These are phyloP conservation scores for Epizoanthus rinbou DNA, from an alignment of 92 coral and sea anemone genomes.

Conservation along the genomic window DNA sequence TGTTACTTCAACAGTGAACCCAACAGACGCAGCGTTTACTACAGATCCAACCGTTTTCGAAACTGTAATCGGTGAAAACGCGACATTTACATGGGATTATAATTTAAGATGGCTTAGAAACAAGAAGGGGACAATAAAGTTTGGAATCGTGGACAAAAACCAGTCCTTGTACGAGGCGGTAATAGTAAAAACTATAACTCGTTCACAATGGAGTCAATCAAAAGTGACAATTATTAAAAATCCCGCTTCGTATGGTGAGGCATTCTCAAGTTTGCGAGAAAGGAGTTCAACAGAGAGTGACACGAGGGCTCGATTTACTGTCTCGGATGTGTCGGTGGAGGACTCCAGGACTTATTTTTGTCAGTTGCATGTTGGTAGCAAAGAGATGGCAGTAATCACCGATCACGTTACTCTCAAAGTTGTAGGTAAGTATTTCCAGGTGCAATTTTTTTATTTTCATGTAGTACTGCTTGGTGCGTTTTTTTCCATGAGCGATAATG, in stretches of 20 bases:
- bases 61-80: conserved; percentile 37
- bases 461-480: conserved; percentile 8
- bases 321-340: neutral
- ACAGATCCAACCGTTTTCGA: conserved; percentile 15
- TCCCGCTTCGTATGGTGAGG: conserved; percentile 25
- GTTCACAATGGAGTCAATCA: neutral
- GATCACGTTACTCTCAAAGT: conserved; percentile 9
- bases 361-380: conserved; percentile 5
- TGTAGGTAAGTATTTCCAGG: conserved; percentile 13
- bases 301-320: conserved; percentile 18
- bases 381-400: neutral
- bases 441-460: neutral
- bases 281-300: conserved; percentile 25
- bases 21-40: conserved; percentile 4
- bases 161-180: conserved; percentile 16
- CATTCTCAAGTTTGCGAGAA: conserved; percentile 29
- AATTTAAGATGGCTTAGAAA: conserved; percentile 4
- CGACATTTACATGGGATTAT: conserved; percentile 28
- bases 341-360: conserved; percentile 29
- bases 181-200: conserved; percentile 25
- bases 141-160: conserved; percentile 26
- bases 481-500: conserved; percentile 4
- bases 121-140: conserved; percentile 4
- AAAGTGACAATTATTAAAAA: conserved; percentile 1
- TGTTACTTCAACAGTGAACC: neutral